Conservation (phyloP, 2,113 vertebrate species). For the Piprites chloris region DNA sequence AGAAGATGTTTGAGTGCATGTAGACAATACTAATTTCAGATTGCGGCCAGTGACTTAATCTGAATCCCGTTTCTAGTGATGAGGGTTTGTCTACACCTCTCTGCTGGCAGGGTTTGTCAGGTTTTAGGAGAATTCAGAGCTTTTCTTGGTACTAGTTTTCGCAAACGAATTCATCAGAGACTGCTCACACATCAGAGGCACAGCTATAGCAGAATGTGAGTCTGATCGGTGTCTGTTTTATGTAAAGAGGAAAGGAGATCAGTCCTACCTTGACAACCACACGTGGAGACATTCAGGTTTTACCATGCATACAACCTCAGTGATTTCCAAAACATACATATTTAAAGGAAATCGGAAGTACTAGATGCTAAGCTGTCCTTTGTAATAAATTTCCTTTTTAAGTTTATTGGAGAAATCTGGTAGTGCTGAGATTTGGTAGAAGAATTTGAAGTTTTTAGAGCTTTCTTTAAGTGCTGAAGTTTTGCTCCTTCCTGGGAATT, state of each 20-base stretch:
- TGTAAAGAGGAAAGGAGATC: background rate
- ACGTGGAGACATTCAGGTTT: background rate
- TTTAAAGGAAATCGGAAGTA: background rate
- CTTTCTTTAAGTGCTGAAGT: background rate
- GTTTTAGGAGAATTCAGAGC: background rate
- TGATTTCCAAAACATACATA: conserved; percentile 10
- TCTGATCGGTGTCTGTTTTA: background rate
- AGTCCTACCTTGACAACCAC: conserved; percentile 10
- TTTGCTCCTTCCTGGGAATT: background rate
- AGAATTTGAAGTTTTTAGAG: background rate
- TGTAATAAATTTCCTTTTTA: background rate
- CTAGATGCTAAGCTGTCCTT: background rate
- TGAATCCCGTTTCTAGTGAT: background rate
- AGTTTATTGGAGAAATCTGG: background rate
- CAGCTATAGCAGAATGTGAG: background rate
- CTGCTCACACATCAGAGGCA: background rate
- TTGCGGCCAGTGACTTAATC: background rate
- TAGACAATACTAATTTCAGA: background rate
- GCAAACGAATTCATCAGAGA: background rate
- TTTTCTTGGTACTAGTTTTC: background rate
- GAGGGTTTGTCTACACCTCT: background rate
- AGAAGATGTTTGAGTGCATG: background rate
- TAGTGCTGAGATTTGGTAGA: background rate
- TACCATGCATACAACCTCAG: background rate
- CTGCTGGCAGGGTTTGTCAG: background rate